Percentiles rank a stretch among this genome's conserved stretches.
Evolutionary conservation across 2,797 vertebrate genomes (phyloP).

Genomic region (Pseudochirops corinnae): DNA sequence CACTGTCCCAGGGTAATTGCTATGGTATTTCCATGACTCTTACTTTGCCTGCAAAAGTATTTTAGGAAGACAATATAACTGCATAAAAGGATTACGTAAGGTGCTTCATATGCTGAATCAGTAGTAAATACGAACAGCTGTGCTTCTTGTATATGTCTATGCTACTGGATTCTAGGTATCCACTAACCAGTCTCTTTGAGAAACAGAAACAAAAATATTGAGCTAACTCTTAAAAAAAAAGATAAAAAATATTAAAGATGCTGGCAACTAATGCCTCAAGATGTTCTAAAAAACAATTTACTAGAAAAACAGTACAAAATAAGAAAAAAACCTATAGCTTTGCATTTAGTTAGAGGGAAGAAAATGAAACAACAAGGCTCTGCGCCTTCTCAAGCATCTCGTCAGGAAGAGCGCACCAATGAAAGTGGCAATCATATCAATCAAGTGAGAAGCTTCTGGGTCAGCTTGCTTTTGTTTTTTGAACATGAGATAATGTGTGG

Average conservation of each 20-base stretch:
- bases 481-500: background rate
- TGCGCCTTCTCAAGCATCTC: background rate
- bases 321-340: constrained; percentile 13
- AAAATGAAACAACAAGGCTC: constrained; percentile 11
- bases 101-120: background rate
- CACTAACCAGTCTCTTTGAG: constrained; percentile 19
- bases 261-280: background rate
- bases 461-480: background rate
- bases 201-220: constrained; percentile 19
- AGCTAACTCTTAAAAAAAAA: constrained; percentile 47
- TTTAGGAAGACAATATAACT: background rate
- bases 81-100: background rate
- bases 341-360: background rate
- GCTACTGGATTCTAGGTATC: background rate
- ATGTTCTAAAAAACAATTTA: background rate
- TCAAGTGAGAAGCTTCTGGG: background rate
- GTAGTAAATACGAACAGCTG: background rate
- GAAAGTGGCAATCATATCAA: background rate
- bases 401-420: constrained; percentile 8
- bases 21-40: background rate
- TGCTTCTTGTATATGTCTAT: background rate
- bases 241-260: constrained; percentile 32
- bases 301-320: background rate
- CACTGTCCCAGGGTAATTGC: background rate
- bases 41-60: background rate